Evolutionary conservation across 1,140 invertebrate species (phyloP), one percentile per base, ranked within the genome.

Genomic region (Catajapyx aquilonaris): DNA sequence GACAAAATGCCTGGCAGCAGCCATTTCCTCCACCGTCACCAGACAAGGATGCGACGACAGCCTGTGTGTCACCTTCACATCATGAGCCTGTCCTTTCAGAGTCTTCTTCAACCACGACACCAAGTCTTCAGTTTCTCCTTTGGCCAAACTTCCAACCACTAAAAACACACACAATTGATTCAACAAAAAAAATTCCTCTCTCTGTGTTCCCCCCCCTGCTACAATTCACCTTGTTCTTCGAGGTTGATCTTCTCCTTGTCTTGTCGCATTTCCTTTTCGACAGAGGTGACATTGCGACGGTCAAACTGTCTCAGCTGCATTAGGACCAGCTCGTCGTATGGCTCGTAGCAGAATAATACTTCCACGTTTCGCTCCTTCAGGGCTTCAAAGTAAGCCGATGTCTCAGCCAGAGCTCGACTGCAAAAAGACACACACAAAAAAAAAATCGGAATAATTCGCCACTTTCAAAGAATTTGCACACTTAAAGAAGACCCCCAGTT

Each of bases 1-100:
- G 38, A 96, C 75, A 48, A 96, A 94, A 56, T 96, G 90, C 41
- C 91, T 61, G 0, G 88, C 88, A 7, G 85, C 81, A 1, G 81
- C 87, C 87, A 96, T 94, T 57, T 96, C 88, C 48, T 85, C 77
- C 1, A 94, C 81, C 2, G 86, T 91, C 0, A 96, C 69, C 1
- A 93, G 78, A 55, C 87, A 94, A 0, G 91, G 90, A 64, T 97
- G 87, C 1, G 69, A 68, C 39, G 84, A 81, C 13, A 95, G 56
- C 22, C 79, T 69, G 19, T 73, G 71, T 1, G 86, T 95, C 1
- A 81, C 69, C 56, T 78, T 80, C 2, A 88, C 74, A 33, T 73
- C 71, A 19, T 71, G 65, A 1, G 85, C 83, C 61, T 81, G 85
- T 1, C 76, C 76, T 5, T 67, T 58, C 9, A 95, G 61, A 40